Conservation (phyloP, 2,888 invertebrate genomes). For the Watsonalla binaria region DNA sequence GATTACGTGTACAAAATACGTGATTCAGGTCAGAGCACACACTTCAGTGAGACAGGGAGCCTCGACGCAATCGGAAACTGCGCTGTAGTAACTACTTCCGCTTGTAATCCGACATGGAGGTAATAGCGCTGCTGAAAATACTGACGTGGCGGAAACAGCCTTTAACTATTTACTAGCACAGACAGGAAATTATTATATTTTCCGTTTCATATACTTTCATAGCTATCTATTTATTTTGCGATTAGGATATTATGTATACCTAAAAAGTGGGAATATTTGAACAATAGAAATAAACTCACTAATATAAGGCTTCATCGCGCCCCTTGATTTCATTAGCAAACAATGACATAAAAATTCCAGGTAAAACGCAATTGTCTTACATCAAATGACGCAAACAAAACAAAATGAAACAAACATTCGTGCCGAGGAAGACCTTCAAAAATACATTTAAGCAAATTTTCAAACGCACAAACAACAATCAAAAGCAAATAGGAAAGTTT, state of each 20-base stretch:
- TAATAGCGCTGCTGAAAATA: background rate
- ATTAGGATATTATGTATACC: too few relatives aligned
- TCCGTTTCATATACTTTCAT: too few relatives aligned
- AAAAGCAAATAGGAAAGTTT: conserved; percentile 30
- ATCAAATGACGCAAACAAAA: conserved; percentile 4
- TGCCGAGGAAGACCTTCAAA: conserved; percentile 7
- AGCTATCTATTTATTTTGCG: too few relatives aligned
- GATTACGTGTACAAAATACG: background rate
- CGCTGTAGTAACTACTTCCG: background rate
- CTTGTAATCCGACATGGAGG: background rate
- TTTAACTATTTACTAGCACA: background rate
- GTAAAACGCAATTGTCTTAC: too few relatives aligned
- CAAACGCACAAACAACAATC: conserved; percentile 31
- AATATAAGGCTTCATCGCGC: too few relatives aligned
- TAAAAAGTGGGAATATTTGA: too few relatives aligned
- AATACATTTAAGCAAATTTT: conserved; percentile 16
- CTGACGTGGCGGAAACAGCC: background rate
- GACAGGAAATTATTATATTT: too few relatives aligned
- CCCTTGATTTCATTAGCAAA: too few relatives aligned
- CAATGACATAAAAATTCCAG: too few relatives aligned
- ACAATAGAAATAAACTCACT: too few relatives aligned
- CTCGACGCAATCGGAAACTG: background rate
- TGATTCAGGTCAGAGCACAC: background rate
- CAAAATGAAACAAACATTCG: conserved; percentile 8
- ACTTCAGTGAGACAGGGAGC: background rate